These are phyloP conservation scores for Ladona fulva DNA, from an alignment of 1,140 invertebrate species.

Conservation along the genomic window DNA sequence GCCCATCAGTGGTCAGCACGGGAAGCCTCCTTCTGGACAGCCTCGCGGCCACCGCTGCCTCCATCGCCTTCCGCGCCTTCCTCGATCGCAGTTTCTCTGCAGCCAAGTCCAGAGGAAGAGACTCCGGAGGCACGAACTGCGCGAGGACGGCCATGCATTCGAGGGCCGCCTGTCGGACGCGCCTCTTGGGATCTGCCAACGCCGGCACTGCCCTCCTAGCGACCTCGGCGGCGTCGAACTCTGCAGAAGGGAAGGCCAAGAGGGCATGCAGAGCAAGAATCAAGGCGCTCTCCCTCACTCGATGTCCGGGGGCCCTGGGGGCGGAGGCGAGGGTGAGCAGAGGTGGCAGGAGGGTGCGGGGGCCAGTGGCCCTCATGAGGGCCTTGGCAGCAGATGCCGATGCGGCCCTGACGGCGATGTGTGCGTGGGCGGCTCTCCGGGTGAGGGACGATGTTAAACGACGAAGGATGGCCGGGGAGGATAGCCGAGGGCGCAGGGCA, in stretches of 20 bases:
- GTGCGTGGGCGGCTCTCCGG: conserved; percentile 48
- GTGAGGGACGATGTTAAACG: conserved; percentile 38
- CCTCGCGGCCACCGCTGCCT: conserved; percentile 43
- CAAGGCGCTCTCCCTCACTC: conserved; percentile 65
- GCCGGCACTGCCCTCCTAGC: conserved; percentile 44
- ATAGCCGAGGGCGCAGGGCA: conserved; percentile 22
- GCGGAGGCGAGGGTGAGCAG: conserved; percentile 51
- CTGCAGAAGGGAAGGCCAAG: conserved; percentile 69
- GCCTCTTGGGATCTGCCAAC: conserved; percentile 56
- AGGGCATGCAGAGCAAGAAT: conserved; percentile 66
- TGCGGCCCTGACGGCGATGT: conserved; percentile 39
- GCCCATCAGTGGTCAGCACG: conserved; percentile 51
- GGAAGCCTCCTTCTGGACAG: conserved; percentile 56
- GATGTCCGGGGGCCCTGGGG: conserved; percentile 44
- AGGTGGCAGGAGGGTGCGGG: conserved; percentile 50
- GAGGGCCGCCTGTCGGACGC: conserved; percentile 68
- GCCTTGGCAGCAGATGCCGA: conserved; percentile 48
- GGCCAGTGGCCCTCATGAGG: conserved; percentile 54
- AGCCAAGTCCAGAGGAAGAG: conserved; percentile 13
- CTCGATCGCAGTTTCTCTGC: not conserved
- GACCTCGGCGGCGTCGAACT: conserved; percentile 59
- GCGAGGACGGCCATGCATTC: conserved; percentile 69
- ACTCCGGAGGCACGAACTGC: conserved; percentile 53
- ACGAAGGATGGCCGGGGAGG: conserved; percentile 35
- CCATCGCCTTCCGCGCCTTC: conserved; percentile 26